Evolutionary conservation across 1,140 invertebrate genomes (phyloP).

Genomic region (Bombus consobrinus): DNA sequence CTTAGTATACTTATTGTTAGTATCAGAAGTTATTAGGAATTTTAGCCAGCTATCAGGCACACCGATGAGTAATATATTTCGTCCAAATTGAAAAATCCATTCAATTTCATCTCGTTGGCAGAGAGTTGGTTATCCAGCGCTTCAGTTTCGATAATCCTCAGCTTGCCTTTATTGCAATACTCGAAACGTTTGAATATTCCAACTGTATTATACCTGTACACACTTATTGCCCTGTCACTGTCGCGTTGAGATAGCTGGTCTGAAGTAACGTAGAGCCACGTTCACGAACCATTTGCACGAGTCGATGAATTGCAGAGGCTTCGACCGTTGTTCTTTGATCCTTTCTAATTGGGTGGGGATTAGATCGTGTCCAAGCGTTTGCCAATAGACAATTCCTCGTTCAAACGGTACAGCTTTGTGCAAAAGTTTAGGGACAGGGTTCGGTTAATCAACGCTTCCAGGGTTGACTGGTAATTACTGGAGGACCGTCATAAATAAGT

Average conservation of each 20-base stretch:
- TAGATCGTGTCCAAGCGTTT: not conserved
- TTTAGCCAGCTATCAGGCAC: too few relatives aligned
- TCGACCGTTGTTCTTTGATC: not conserved
- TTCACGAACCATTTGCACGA: not conserved
- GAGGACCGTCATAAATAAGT: rapidly evolving
- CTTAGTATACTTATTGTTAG: too few relatives aligned
- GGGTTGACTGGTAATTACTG: rapidly evolving
- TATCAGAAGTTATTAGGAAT: too few relatives aligned
- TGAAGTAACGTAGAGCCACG: not conserved
- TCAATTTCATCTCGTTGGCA: too few relatives aligned
- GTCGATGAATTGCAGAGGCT: not conserved
- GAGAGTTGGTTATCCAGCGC: too few relatives aligned
- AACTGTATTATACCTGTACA: not conserved
- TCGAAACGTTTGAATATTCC: not conserved
- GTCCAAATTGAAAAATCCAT: too few relatives aligned
- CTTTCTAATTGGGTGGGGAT: not conserved
- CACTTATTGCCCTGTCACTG: not conserved
- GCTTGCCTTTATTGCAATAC: too few relatives aligned
- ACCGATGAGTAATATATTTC: too few relatives aligned
- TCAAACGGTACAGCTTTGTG: not conserved
- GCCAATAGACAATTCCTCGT: constrained; percentile 1
- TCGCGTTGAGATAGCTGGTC: not conserved
- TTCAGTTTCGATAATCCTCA: not conserved
- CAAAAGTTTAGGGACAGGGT: not conserved
- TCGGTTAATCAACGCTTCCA: too few relatives aligned